Percentiles rank a stretch among this genome's conserved stretches.
phyloP scores from a whole-genome alignment of 2,113 vertebrate genomes.

The Daubentonia madagascariensis region DNA sequence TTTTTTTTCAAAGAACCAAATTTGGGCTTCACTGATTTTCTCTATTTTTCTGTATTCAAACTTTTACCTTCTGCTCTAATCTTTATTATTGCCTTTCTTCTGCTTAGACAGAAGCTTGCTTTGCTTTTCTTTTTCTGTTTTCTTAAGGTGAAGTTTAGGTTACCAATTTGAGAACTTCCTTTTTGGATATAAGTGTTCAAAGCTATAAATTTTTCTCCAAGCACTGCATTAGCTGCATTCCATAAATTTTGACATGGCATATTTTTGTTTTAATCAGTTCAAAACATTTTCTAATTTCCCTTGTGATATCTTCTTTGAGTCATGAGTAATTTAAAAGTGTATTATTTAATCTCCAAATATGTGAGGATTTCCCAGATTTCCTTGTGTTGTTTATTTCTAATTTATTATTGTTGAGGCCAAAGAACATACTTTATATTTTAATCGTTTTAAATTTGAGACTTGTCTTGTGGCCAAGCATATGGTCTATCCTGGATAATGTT shows the following conservation, averaged over 20 bases:
- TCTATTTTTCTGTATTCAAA: background rate
- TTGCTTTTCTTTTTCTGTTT: background rate
- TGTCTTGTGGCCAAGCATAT: background rate
- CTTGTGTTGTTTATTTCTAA: slow-evolving; percentile 20
- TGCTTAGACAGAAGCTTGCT: background rate
- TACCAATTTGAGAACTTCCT: background rate
- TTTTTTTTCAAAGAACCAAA: background rate
- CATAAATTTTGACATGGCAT: background rate
- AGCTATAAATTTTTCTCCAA: background rate
- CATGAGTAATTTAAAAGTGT: background rate
- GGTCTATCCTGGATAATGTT: background rate
- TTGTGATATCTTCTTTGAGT: background rate
- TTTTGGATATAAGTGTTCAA: background rate
- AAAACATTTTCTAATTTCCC: slow-evolving; percentile 45
- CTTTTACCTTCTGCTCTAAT: background rate
- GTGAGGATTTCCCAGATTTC: background rate
- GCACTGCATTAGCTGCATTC: background rate
- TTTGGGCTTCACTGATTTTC: background rate
- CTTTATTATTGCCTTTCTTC: background rate
- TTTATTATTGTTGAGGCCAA: background rate
- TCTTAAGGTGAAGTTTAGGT: background rate
- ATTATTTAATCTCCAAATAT: slow-evolving; percentile 34
- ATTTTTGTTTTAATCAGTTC: background rate
- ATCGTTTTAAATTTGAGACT: slow-evolving; percentile 3
- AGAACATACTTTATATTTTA: slow-evolving; percentile 19